Percentiles rank a stretch among this genome's conserved stretches.
phyloP scores from a whole-genome alignment of 2,797 vertebrate species.

The Sebastes kiyomatsui region DNA sequence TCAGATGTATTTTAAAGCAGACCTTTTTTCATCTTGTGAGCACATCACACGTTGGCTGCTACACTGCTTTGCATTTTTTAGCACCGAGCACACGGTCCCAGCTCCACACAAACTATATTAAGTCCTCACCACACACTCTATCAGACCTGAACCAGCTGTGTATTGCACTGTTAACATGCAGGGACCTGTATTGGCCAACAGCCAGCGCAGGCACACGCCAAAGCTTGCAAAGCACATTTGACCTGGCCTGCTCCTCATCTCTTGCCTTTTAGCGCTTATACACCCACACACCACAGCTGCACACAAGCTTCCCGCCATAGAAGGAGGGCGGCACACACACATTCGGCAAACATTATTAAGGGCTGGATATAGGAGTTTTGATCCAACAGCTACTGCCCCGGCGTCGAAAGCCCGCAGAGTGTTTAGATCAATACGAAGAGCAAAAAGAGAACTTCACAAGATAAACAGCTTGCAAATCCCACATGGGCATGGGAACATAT shows the following conservation, averaged over 20 bases:
- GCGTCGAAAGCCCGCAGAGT: slow-evolving; percentile 13
- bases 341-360: slow-evolving; percentile 32
- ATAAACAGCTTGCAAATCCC: slow-evolving; percentile 1
- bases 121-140: background rate
- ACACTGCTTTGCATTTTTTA: background rate
- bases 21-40: background rate
- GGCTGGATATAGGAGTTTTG: slow-evolving; percentile 23
- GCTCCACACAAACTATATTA: background rate
- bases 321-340: background rate
- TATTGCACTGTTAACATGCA: slow-evolving; percentile 42
- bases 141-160: slow-evolving; percentile 25
- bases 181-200: slow-evolving; percentile 35
- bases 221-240: slow-evolving; percentile 37
- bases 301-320: slow-evolving; percentile 1
- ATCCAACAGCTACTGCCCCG: slow-evolving; percentile 18
- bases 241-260: slow-evolving; percentile 26
- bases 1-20: background rate
- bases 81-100: background rate
- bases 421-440: slow-evolving; percentile 37
- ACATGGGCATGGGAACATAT: background rate
- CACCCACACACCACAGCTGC: slow-evolving; percentile 17
- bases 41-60: background rate
- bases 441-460: slow-evolving; percentile 6
- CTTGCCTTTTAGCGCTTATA: slow-evolving; percentile 17
- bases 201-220: slow-evolving; percentile 37